Evolutionary conservation across 2,797 vertebrate species (phyloP).

Genomic region (Acipenser ruthenus): DNA sequence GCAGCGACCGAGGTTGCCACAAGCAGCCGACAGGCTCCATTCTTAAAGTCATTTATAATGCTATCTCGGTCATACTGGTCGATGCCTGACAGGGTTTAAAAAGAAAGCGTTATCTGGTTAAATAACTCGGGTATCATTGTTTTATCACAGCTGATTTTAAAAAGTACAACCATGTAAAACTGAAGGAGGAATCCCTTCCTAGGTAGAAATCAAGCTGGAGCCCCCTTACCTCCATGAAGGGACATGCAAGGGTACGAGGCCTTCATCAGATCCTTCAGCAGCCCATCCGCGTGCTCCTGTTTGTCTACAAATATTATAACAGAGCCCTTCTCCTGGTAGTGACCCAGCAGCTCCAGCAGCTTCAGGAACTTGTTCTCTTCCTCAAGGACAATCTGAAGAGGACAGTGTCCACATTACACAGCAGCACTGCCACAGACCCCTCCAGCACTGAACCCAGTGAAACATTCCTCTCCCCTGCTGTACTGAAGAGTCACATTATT

Average conservation of each 20-base stretch:
- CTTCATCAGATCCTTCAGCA: slow-evolving; percentile 96
- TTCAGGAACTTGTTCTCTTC: slow-evolving; percentile 97
- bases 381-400: slow-evolving; percentile 83
- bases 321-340: slow-evolving; percentile 93
- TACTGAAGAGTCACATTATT: too few species aligned
- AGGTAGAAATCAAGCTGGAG: too few species aligned
- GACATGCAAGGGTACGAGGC: slow-evolving; percentile 97
- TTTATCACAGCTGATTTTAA: neutral
- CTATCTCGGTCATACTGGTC: slow-evolving; percentile 97
- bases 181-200: too few species aligned
- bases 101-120: neutral
- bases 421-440: too few species aligned
- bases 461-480: too few species aligned
- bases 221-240: slow-evolving; percentile 82
- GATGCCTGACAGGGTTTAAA: slow-evolving; percentile 63
- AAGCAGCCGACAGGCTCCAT: slow-evolving; percentile 85
- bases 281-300: slow-evolving; percentile 87
- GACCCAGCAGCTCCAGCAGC: slow-evolving; percentile 88
- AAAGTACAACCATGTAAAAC: too few species aligned
- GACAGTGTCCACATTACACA: too few species aligned
- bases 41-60: slow-evolving; percentile 97
- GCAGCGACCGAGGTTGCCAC: slow-evolving; percentile 96
- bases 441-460: too few species aligned
- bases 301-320: slow-evolving; percentile 98
- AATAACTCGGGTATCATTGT: neutral